Evolutionary conservation across 2,797 vertebrate species (phyloP), one percentile per base, ranked within the genome.

Genomic region (Notoglanidium macrostoma): DNA sequence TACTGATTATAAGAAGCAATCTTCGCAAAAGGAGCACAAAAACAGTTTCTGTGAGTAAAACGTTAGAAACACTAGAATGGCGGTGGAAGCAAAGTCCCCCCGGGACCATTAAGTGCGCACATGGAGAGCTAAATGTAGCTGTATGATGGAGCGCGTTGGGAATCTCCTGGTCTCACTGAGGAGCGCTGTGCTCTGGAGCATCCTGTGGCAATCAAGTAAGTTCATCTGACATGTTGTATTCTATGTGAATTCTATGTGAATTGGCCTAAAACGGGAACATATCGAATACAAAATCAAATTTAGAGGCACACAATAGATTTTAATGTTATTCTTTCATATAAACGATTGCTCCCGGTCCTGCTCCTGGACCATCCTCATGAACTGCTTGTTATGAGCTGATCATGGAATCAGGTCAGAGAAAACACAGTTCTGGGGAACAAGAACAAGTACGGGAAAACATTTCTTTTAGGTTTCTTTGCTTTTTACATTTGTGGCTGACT

Each of bases 201-300:
- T 96, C 88, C 63, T 93, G 9, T 92, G 83, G 88, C 87, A 89
- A 32, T 89, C 95, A 91, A 95, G 95, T 96, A 90, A 92, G 94
- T 89, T 72, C 23, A 9, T 14, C 9, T 77, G 81, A 82, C 26
- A 29, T 15, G 7, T 49, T 49, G 19, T 14, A 32, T 68, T 54
- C 26, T 49, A 49, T 49, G 77, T 11, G 10, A 57, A 21, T 5
- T 10, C n/a, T 10, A 35, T 78, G 19, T 17, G 35, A 1, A 78
- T 51, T 51, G 49, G 15, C 46, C 12, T n/a, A 29, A n/a, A 74
- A 74, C 23, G 44, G 23, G 14, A 51, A 54, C 7, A 76, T 76
- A 40, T 32, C 51, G 51, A 10, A 78, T 55, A 19, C 1, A 76
- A 54, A 51, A 35, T 11, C 5, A 73, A 73, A 32, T 3, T 55